phyloP scores from a whole-genome alignment of 2,888 invertebrate species.

The Patella depressa region DNA sequence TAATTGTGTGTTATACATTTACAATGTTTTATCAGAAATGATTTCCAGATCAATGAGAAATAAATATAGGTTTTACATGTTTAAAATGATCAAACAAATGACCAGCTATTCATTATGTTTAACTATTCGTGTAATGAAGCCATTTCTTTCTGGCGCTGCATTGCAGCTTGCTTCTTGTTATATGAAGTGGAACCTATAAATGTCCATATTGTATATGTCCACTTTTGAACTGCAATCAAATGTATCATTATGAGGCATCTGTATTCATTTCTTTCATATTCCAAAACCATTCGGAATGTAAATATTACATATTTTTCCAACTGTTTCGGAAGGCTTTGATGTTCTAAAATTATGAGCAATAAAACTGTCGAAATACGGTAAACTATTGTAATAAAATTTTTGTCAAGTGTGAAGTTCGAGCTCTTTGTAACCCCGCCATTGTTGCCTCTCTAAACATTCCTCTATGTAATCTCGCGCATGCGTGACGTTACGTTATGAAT shows the following conservation, averaged over 20 bases:
- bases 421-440: not conserved
- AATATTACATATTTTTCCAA: not conserved
- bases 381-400: not conserved
- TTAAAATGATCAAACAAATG: too few relatives aligned
- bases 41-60: too few relatives aligned
- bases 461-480: constrained; percentile 5
- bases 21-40: too few relatives aligned
- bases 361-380: not conserved
- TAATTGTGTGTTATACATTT: too few relatives aligned
- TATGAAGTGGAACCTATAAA: too few relatives aligned
- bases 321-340: not conserved
- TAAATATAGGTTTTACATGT: too few relatives aligned
- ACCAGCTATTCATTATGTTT: too few relatives aligned
- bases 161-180: too few relatives aligned
- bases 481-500: constrained; percentile 10
- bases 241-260: too few relatives aligned
- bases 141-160: too few relatives aligned
- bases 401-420: not conserved
- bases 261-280: not conserved
- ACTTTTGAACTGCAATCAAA: not conserved
- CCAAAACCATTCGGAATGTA: not conserved
- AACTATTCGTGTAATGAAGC: too few relatives aligned
- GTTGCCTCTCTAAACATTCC: constrained; percentile 6
- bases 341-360: not conserved
- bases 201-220: not conserved